Conservation (phyloP, 2,888 invertebrate species). For the Steromphala cineraria region DNA sequence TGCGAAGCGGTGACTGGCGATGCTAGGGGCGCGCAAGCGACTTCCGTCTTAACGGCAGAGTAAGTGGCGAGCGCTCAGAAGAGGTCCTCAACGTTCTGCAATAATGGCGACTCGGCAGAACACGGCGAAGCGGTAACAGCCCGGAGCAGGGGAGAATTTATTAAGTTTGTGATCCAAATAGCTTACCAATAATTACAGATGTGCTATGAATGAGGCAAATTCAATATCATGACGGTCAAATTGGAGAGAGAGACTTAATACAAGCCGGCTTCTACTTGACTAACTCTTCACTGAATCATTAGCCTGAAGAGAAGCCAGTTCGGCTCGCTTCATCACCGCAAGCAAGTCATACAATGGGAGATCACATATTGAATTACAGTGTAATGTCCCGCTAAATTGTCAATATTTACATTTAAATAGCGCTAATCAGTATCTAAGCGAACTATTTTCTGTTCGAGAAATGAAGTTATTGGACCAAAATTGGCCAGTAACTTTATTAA, state of each 20-base stretch:
- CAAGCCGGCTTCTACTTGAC: not conserved
- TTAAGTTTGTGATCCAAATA: slow-evolving; percentile 30
- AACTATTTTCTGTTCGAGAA: slow-evolving; percentile 35
- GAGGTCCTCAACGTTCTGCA: not conserved
- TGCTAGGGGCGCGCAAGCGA: not conserved
- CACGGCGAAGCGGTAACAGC: not conserved
- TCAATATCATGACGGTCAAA: slow-evolving; percentile 45
- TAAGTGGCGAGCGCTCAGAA: slow-evolving; percentile 11
- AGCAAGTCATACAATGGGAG: slow-evolving; percentile 20
- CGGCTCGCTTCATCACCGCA: not conserved
- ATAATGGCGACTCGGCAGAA: slow-evolving; percentile 4
- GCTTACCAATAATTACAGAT: slow-evolving; percentile 36
- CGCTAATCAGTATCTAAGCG: slow-evolving; percentile 48
- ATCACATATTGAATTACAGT: slow-evolving; percentile 44
- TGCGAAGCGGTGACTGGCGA: not conserved
- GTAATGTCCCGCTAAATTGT: slow-evolving; percentile 49
- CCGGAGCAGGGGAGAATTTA: slow-evolving; percentile 19
- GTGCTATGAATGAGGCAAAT: slow-evolving; percentile 38
- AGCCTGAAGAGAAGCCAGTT: slow-evolving; percentile 3
- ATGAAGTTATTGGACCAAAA: slow-evolving; percentile 45
- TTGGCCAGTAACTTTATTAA: slow-evolving; percentile 45
- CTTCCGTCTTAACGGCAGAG: slow-evolving; percentile 5
- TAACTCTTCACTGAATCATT: slow-evolving; percentile 6
- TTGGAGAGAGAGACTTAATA: slow-evolving; percentile 30
- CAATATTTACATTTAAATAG: slow-evolving; percentile 50